Conservation (phyloP, 2,113 vertebrate genomes). For the Thalassarche chlororhynchos region DNA sequence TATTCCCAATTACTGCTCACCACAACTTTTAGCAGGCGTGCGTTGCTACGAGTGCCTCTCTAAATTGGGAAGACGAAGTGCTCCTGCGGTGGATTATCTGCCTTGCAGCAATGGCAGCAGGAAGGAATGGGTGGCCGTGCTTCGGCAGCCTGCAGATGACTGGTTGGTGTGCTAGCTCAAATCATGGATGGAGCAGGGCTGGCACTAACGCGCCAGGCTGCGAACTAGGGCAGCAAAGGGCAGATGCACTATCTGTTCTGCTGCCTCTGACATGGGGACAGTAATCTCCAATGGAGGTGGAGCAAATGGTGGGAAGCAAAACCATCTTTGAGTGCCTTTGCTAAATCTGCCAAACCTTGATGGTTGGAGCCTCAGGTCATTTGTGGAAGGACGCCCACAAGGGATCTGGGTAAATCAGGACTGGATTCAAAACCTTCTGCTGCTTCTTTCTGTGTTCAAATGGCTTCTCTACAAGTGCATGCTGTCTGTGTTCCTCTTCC, state of each 20-base stretch:
- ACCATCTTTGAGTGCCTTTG: not conserved
- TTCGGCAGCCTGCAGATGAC: rapidly evolving
- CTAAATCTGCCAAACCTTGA: not conserved
- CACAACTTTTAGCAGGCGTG: rapidly evolving
- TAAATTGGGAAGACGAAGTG: not conserved
- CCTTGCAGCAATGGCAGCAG: not conserved
- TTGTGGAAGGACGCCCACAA: not conserved
- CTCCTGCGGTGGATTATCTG: not conserved
- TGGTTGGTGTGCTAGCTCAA: not conserved
- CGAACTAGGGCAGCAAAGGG: not conserved
- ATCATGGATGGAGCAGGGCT: not conserved
- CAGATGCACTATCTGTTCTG: not conserved
- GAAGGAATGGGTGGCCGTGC: rapidly evolving
- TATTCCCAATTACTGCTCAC: not conserved
- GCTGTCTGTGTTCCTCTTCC: not conserved
- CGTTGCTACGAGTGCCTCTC: rapidly evolving
- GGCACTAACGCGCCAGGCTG: rapidly evolving
- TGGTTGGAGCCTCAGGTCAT: not conserved
- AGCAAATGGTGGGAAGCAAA: not conserved
- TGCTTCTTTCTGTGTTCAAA: not conserved
- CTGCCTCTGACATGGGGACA: rapidly evolving
- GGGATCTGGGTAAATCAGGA: not conserved
- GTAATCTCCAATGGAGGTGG: not conserved
- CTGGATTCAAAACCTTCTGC: not conserved
- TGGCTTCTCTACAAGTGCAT: not conserved